Evolutionary conservation across 2,888 invertebrate genomes (phyloP).

Genomic region (Ganaspis brasiliensis): DNA sequence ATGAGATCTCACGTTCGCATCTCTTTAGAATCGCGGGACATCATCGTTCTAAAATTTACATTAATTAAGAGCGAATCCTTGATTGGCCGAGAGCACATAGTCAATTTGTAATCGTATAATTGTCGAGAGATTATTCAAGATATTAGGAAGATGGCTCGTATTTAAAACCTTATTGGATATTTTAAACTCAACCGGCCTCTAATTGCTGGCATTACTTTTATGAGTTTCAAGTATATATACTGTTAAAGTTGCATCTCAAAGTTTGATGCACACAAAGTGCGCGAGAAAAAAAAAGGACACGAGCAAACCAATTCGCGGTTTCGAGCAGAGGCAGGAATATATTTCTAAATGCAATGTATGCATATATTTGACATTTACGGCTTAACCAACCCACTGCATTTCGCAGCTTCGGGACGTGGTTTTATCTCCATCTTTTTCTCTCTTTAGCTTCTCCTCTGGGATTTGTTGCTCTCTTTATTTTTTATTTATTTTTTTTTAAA

Average conservation of each 20-base stretch:
- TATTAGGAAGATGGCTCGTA: constrained; percentile 13
- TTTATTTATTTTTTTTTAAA: background rate
- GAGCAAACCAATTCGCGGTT: constrained; percentile 47
- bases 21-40: background rate
- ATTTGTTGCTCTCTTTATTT: constrained; percentile 24
- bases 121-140: constrained; percentile 21
- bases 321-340: constrained; percentile 59
- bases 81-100: constrained; percentile 23
- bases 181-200: constrained; percentile 1
- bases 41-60: constrained; percentile 27
- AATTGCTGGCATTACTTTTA: constrained; percentile 34
- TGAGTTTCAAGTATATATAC: constrained; percentile 17
- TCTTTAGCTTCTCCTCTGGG: constrained; percentile 42
- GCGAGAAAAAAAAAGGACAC: constrained; percentile 35
- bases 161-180: constrained; percentile 27
- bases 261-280: constrained; percentile 28
- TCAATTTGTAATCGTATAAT: constrained; percentile 33
- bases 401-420: constrained; percentile 54
- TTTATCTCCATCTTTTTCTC: constrained; percentile 47
- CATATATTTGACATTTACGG: constrained; percentile 67
- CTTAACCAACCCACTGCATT: constrained; percentile 60
- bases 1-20: background rate
- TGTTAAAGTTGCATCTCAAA: constrained; percentile 23
- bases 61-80: constrained; percentile 28
- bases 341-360: constrained; percentile 65